Evolutionary conservation across 2,113 vertebrate species (phyloP).

Genomic region (Eptesicus fuscus): DNA sequence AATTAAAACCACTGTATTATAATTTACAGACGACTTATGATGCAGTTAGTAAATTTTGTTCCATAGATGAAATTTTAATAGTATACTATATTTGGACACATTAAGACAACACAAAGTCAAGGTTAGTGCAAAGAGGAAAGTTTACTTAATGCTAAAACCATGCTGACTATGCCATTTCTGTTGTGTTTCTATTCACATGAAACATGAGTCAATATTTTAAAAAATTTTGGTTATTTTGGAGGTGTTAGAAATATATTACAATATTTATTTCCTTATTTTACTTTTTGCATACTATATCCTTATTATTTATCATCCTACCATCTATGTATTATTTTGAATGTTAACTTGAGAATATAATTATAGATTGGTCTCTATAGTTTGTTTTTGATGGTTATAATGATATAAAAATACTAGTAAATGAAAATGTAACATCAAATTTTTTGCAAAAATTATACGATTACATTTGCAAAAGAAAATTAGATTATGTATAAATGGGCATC

Average conservation of each 20-base stretch:
- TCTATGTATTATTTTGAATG: conserved; percentile 4
- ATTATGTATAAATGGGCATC: neutral
- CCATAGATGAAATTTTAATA: neutral
- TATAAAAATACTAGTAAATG: neutral
- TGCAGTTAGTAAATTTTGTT: neutral
- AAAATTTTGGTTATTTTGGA: neutral
- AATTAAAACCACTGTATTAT: conserved; percentile 1
- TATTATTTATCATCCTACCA: neutral
- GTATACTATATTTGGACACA: neutral
- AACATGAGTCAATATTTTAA: neutral
- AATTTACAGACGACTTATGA: neutral
- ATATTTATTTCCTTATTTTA: neutral
- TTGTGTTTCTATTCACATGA: neutral
- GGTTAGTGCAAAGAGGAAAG: neutral
- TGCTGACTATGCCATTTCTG: neutral
- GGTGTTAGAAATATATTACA: neutral
- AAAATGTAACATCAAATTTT: neutral
- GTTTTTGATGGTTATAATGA: neutral
- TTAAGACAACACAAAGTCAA: neutral
- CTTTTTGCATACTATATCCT: neutral
- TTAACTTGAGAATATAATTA: neutral
- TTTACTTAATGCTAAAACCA: neutral
- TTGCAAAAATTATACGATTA: neutral
- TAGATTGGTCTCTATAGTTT: neutral
- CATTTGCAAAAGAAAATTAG: neutral